phyloP scores from a whole-genome alignment of 2,797 vertebrate species.

The Urocyon cinereoargenteus region DNA sequence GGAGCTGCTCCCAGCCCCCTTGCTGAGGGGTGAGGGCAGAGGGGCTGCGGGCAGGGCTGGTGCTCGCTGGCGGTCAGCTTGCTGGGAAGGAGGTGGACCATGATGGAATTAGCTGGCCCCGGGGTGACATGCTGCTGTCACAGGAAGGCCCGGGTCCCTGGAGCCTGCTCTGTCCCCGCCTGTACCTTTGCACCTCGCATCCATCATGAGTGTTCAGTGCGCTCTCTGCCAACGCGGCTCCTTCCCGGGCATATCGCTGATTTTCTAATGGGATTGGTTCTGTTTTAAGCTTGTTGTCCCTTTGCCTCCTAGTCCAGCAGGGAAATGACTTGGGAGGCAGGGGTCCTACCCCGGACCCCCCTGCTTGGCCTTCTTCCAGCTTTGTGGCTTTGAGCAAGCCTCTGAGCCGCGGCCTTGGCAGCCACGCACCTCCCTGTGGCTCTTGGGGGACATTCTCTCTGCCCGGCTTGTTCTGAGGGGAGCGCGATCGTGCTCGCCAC shows the following conservation, averaged over 20 bases:
- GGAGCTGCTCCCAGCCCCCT: conserved; percentile 61
- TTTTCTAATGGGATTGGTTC: neutral
- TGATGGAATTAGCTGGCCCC: neutral
- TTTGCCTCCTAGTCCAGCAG: neutral
- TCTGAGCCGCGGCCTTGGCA: neutral
- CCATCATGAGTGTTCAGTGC: neutral
- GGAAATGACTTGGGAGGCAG: accelerated
- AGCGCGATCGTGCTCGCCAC: neutral
- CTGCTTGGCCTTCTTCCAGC: neutral
- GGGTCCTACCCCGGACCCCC: neutral
- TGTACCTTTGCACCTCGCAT: neutral
- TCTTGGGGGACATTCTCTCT: neutral
- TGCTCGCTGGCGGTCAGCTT: neutral
- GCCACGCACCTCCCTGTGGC: neutral
- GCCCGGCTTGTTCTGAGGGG: neutral
- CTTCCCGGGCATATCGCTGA: neutral
- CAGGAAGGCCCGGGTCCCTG: accelerated
- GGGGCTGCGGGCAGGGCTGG: neutral
- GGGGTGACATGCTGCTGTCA: accelerated
- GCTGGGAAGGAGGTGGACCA: neutral
- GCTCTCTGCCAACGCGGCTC: neutral
- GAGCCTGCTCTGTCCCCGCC: neutral
- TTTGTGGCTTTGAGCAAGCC: neutral
- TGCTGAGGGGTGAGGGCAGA: neutral
- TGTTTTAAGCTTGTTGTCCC: neutral